Percentiles rank a stretch among this genome's conserved stretches.
Conservation (phyloP, 2,888 invertebrate genomes). For the Melieria omissa region DNA sequence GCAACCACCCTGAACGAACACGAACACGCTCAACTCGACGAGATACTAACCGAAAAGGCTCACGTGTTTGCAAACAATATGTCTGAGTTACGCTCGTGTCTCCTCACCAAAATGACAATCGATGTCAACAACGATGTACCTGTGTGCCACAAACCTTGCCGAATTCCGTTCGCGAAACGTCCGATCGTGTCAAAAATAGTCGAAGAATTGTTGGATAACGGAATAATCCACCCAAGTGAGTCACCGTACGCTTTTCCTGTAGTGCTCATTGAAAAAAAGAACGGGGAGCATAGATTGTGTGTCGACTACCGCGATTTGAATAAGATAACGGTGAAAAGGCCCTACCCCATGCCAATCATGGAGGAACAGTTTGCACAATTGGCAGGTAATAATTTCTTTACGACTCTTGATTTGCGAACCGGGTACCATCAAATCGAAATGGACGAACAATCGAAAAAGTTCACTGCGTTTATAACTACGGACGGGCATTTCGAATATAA, state of each 20-base stretch:
- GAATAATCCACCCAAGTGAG: constrained; percentile 1
- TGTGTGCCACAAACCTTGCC: constrained; percentile 33
- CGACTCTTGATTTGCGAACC: constrained; percentile 28
- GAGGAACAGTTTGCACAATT: constrained; percentile 35
- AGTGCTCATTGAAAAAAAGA: constrained; percentile 3
- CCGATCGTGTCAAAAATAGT: constrained; percentile 24
- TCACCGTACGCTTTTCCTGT: not conserved
- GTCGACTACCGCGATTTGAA: not conserved
- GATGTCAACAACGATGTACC: constrained; percentile 18
- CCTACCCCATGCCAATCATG: constrained; percentile 40
- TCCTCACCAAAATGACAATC: constrained; percentile 28
- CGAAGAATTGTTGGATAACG: constrained; percentile 25
- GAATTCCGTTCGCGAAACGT: constrained; percentile 33
- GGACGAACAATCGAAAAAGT: constrained; percentile 11
- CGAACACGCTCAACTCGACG: constrained; percentile 7
- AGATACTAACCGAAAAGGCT: not conserved
- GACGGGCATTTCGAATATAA: constrained; percentile 35
- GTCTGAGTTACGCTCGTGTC: constrained; percentile 9
- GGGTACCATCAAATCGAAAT: constrained; percentile 32
- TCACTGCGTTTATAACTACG: constrained; percentile 42
- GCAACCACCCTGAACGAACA: not conserved
- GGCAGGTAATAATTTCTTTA: constrained; percentile 27
- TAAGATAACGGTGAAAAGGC: not conserved
- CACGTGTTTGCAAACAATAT: constrained; percentile 10
- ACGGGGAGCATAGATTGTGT: not conserved